Conservation (phyloP, 2,113 vertebrate genomes). For the Apodemus speciosus region DNA sequence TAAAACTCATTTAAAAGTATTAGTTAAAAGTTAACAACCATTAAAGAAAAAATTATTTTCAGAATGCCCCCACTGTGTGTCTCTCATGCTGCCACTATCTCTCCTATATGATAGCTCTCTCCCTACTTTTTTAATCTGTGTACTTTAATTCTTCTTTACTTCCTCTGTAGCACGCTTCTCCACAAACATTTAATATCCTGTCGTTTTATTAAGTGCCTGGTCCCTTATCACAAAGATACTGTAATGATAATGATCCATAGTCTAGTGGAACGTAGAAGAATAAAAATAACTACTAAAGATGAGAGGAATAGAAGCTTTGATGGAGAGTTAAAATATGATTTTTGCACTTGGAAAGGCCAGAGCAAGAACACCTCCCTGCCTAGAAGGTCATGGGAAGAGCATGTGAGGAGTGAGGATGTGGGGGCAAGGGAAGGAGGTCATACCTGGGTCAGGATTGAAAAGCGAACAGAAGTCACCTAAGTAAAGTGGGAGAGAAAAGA, state of each 20-base stretch:
- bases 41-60: constrained; percentile 26
- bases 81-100: neutral
- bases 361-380: neutral
- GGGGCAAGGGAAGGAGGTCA: neutral
- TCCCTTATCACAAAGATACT: neutral
- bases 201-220: constrained; percentile 8
- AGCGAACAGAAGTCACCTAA: neutral
- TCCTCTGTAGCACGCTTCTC: neutral
- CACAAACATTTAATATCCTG: constrained; percentile 1
- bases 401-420: neutral
- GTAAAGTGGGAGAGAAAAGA: constrained; percentile 12
- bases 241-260: neutral
- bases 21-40: too few species aligned
- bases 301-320: neutral
- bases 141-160: constrained; percentile 31
- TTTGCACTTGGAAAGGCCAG: neutral
- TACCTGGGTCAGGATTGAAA: neutral
- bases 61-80: neutral
- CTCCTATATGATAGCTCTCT: constrained; percentile 17
- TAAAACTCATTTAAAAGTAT: neutral
- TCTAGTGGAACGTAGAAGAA: constrained; percentile 15
- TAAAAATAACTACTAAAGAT: neutral
- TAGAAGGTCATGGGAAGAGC: neutral
- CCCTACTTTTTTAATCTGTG: constrained; percentile 9
- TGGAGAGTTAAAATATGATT: neutral